Base-by-base conservation (phyloP, 2,797 vertebrate genomes). In the Myotis vivesi region DNA sequence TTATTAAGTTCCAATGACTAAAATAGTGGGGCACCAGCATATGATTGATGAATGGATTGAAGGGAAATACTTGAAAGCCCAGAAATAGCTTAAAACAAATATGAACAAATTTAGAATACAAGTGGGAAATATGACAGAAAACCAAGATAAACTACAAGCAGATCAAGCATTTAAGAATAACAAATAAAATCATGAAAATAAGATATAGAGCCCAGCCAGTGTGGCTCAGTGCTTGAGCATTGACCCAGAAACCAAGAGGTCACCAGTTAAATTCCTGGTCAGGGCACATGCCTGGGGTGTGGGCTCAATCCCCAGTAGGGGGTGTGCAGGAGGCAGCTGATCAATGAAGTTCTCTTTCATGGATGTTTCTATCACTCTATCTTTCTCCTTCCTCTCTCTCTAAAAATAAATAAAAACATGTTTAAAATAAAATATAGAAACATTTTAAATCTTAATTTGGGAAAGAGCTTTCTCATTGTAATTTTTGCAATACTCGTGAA, bases 61-160 rank as follows among this genome's bases (percentile, higher is more conserved):
- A 91, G 28, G 16, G 69, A 95, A 94, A 38, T 69, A 57, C 71
- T 28, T 28, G 38, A 92, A 94, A 95, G 20, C 28, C 20, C 25
- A 82, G 46, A 85, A 76, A 84, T n/a, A 66, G 15, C 38, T 92
- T 87, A n/a, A 69, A 85, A 46, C 41, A 20, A 64, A 62, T 86
- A 62, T 57, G 33, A 92, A 12, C 8, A 90, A 76, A 88, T 83
- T 75, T 92, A 92, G 51, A 19, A 16, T 51, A 16, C 7, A 62
- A 81, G 22, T 88, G 41, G 3, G 41, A 9, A 12, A 92, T 83
- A 87, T 92, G 17, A 76, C 38, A 84, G 44, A 90, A 64, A 22
- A 72, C 6, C 4, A 72, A 53, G 10, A 51, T 89, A 79, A 91
- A n/a, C 46, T 49, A 23, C 46, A 81, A 93, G 75, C 11, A 92